A percentile compares a stretch with the other conserved stretches of the same genome.
phyloP scores from a whole-genome alignment of 2,888 invertebrate genomes.

The Melieria crassipennis region DNA sequence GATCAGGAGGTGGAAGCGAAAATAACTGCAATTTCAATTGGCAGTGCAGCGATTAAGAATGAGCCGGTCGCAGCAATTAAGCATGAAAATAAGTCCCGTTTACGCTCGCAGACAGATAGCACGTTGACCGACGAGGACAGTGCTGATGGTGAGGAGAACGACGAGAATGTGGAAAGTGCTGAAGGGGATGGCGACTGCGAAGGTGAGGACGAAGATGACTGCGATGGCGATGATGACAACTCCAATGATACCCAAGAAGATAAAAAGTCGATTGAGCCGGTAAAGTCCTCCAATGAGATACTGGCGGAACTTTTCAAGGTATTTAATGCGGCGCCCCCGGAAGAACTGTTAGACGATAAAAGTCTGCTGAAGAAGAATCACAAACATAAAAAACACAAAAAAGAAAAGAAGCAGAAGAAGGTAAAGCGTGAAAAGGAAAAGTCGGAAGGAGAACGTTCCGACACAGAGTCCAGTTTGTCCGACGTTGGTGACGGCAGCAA shows the following conservation, averaged over 20 bases:
- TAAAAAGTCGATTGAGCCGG: slow-evolving; percentile 60
- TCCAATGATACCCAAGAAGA: slow-evolving; percentile 46
- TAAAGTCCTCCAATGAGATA: slow-evolving; percentile 72
- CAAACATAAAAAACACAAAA: slow-evolving; percentile 63
- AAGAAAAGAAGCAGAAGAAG: slow-evolving; percentile 61
- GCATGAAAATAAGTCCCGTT: slow-evolving; percentile 1
- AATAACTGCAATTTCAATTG: slow-evolving; percentile 44
- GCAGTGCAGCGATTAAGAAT: slow-evolving; percentile 25
- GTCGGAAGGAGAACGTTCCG: slow-evolving; percentile 45
- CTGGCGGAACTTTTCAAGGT: slow-evolving; percentile 81
- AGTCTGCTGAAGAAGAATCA: slow-evolving; percentile 56
- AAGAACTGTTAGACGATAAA: slow-evolving; percentile 68
- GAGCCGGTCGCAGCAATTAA: slow-evolving; percentile 26
- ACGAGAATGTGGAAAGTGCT: slow-evolving; percentile 16
- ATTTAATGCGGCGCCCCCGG: slow-evolving; percentile 75
- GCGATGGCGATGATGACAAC: slow-evolving; percentile 30
- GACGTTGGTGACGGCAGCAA: neutral
- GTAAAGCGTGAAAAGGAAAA: slow-evolving; percentile 35
- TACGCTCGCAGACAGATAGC: neutral
- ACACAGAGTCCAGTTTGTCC: slow-evolving; percentile 41
- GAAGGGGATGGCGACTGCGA: slow-evolving; percentile 16
- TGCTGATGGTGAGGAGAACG: slow-evolving; percentile 2
- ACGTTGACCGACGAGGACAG: neutral
- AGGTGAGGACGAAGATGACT: slow-evolving; percentile 28
- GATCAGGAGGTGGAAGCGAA: slow-evolving; percentile 60